Base-by-base conservation (phyloP, 2,888 invertebrate genomes). In the Diplolepis rosae region DNA sequence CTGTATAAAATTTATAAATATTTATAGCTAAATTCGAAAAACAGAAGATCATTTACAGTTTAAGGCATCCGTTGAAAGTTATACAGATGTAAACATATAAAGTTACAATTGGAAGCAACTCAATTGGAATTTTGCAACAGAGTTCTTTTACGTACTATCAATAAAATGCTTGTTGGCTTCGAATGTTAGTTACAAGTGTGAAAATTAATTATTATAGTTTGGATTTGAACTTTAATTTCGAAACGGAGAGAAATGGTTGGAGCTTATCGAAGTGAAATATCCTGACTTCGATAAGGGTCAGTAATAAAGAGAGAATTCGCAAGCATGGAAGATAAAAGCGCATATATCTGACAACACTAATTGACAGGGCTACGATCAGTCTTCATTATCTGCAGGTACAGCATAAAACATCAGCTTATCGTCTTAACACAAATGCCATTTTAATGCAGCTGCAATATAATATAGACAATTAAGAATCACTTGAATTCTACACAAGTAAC, bases 341-440 rank as follows among this genome's bases (percentile, higher is more conserved):
- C 18, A 54, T 54, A 69, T 72, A 50, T 48, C 48, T 35, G 56
- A 56, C 66, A 51, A 54, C 61, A 70, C 68, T 79, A 77, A 78
- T 79, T 79, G 80, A 77, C 79, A 76, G 79, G 75, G 76, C 74
- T 72, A 73, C 78, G 78, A 79, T 80, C 75, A 77, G 78, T 79
- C 79, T 77, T 78, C 77, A 72, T 79, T 80, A 80, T 81, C 78
- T 75, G 65, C 56, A 56, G 56, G 56, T 56, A 56, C 56, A 39
- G 70, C 72, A 78, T 77, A 79, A 79, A 81, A 80, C 76, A 72
- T 72, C 66, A 68, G 66, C 71, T 77, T 77, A 79, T 76, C 76
- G 66, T 28, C 35, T 54, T 56, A 56, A 32, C n/a, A 56, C 24
- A 32, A 32, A 18, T 15, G 32, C 18, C 18, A 24, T 13, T n/a